Conservation (phyloP, 1,140 invertebrate genomes). For the Pseudobourletiella spinata region DNA sequence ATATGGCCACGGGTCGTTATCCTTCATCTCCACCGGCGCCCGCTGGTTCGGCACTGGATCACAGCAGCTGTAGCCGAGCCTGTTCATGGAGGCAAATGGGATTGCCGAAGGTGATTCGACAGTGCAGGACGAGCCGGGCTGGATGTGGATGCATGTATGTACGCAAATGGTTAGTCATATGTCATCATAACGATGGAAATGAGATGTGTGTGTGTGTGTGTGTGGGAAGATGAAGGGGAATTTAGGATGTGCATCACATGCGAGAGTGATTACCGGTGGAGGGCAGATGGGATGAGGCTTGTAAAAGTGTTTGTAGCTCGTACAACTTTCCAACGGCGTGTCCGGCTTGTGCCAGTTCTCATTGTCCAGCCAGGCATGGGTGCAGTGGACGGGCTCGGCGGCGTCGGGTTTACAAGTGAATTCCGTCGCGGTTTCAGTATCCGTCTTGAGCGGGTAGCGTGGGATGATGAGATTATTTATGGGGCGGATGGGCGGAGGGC, state of each 20-base stretch:
- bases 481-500: neutral
- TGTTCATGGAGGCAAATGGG: conserved; percentile 22
- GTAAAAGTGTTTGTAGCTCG: conserved; percentile 26
- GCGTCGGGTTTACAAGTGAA: conserved; percentile 7
- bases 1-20: conserved; percentile 31
- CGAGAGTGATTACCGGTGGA: neutral
- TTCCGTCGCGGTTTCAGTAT: neutral
- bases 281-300: conserved; percentile 6
- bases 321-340: conserved; percentile 17
- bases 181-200: too few relatives aligned
- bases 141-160: too few relatives aligned
- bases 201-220: too few relatives aligned
- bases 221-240: too few relatives aligned
- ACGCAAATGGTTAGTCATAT: too few relatives aligned
- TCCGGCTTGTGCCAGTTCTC: conserved; percentile 11
- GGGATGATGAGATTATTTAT: neutral
- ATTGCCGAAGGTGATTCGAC: conserved; percentile 24
- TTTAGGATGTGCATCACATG: too few relatives aligned
- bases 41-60: conserved; percentile 24
- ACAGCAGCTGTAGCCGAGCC: conserved; percentile 26
- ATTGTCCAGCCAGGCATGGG: conserved; percentile 22
- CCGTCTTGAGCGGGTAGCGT: neutral
- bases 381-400: neutral
- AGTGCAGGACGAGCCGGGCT: too few relatives aligned
- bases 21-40: conserved; percentile 23